A percentile compares a stretch with the other conserved stretches of the same genome.
These are phyloP conservation scores for Oligia latruncula DNA, from an alignment of 2,888 invertebrate species.

Conservation along the genomic window DNA sequence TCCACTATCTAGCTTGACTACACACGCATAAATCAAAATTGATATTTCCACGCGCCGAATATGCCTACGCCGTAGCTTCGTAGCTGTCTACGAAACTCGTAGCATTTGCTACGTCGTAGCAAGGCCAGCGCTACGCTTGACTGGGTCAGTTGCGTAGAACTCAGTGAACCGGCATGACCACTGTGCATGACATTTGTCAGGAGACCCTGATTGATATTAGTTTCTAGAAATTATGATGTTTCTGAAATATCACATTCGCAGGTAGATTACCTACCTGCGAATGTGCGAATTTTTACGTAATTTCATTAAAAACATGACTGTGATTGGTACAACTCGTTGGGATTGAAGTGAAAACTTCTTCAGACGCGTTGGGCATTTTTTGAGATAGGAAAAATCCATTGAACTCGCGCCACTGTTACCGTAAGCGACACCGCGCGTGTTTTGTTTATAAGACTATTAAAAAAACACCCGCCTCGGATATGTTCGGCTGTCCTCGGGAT, in stretches of 20 bases:
- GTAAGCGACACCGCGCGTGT: too few relatives aligned
- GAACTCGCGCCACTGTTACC: too few relatives aligned
- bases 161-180: slow-evolving; percentile 48
- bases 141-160: slow-evolving; percentile 41
- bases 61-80: slow-evolving; percentile 64
- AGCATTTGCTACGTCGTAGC: slow-evolving; percentile 71
- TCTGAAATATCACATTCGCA: neutral
- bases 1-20: slow-evolving; percentile 15
- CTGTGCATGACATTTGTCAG: slow-evolving; percentile 43
- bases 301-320: too few relatives aligned
- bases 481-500: too few relatives aligned
- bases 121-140: slow-evolving; percentile 56
- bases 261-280: neutral
- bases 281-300: too few relatives aligned
- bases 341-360: too few relatives aligned
- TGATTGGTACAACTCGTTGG: too few relatives aligned
- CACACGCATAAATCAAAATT: slow-evolving; percentile 48
- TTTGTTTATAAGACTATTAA: too few relatives aligned
- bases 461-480: too few relatives aligned
- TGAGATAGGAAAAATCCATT: too few relatives aligned
- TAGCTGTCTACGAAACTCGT: slow-evolving; percentile 70
- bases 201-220: slow-evolving; percentile 48
- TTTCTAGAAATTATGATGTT: slow-evolving; percentile 6
- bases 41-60: slow-evolving; percentile 31
- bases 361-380: too few relatives aligned